phyloP scores from a whole-genome alignment of 1,140 invertebrate genomes.

The Drosophila aff. region DNA sequence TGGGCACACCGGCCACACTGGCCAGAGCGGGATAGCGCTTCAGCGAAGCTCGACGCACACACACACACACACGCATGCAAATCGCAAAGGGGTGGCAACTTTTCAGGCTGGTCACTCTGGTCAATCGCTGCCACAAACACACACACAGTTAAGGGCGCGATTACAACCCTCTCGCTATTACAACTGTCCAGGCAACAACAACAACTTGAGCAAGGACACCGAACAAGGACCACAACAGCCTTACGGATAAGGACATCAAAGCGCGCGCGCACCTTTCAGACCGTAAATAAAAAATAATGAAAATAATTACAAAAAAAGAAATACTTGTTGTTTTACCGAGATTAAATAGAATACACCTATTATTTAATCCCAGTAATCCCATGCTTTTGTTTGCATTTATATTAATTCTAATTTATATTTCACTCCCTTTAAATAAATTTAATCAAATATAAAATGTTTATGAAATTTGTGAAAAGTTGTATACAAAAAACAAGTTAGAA shows the following conservation, averaged over 20 bases:
- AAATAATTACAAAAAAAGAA: background rate
- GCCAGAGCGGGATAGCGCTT: conserved; percentile 37
- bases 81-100: conserved; percentile 28
- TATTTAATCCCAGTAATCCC: too few relatives aligned
- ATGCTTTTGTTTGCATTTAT: too few relatives aligned
- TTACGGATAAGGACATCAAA: background rate
- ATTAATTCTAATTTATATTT: too few relatives aligned
- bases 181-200: conserved; percentile 10
- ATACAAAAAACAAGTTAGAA: too few relatives aligned
- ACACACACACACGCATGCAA: conserved; percentile 9
- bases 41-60: background rate
- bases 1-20: conserved; percentile 55
- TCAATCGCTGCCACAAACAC: conserved; percentile 22
- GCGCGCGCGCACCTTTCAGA: conserved; percentile 48
- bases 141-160: conserved; percentile 1
- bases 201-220: conserved; percentile 10
- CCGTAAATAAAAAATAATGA: conserved; percentile 5
- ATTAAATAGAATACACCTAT: too few relatives aligned
- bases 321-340: too few relatives aligned
- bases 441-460: too few relatives aligned
- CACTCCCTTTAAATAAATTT: too few relatives aligned
- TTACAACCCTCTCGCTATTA: conserved; percentile 37
- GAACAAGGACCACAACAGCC: conserved; percentile 28
- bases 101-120: conserved; percentile 42
- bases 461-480: too few relatives aligned